Percentiles rank a stretch among this genome's conserved stretches.
Evolutionary conservation across 1,140 invertebrate species (phyloP).

Genomic region (Steinernema feltiae): DNA sequence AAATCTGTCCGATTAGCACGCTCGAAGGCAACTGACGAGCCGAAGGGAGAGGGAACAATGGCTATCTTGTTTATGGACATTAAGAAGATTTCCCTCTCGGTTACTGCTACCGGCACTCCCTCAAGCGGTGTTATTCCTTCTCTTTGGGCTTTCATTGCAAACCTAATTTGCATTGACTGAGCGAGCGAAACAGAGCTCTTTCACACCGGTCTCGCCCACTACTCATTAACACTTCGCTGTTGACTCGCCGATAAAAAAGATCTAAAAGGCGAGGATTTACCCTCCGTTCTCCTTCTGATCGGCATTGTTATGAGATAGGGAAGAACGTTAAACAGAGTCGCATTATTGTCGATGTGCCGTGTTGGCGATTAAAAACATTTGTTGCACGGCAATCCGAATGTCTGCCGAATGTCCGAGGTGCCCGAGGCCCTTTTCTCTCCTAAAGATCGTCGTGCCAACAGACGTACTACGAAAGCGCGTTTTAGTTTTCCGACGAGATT

Average conservation of each 20-base stretch:
- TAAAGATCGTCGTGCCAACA: neutral
- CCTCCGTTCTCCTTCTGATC: too few relatives aligned
- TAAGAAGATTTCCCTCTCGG: neutral
- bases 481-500: neutral
- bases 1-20: constrained; percentile 1
- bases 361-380: neutral
- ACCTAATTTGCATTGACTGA: neutral
- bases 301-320: neutral
- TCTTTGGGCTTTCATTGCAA: neutral
- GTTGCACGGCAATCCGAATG: neutral
- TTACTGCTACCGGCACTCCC: neutral
- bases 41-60: neutral
- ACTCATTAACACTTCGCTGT: neutral
- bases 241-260: too few relatives aligned
- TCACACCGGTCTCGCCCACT: too few relatives aligned
- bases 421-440: neutral
- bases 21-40: neutral
- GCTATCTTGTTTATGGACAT: neutral
- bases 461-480: neutral
- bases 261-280: too few relatives aligned
- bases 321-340: neutral
- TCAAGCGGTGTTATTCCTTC: neutral
- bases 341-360: neutral
- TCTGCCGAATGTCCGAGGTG: neutral
- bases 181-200: neutral